Evolutionary conservation across 2,797 vertebrate species (phyloP), one percentile per base, ranked within the genome.

Genomic region (Nannoperca obscura): DNA sequence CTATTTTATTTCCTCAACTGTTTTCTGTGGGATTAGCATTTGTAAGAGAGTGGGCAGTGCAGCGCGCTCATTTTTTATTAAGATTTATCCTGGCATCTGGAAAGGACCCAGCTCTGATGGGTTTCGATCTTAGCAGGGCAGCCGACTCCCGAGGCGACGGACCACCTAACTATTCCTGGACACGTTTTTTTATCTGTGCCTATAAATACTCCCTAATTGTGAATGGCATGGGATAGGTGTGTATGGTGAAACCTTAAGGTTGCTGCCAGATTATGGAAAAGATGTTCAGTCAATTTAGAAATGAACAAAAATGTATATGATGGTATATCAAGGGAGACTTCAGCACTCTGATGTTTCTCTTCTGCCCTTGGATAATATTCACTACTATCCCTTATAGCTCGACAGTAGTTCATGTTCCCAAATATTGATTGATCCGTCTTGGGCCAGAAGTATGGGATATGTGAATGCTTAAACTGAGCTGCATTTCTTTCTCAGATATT

Each of bases 121-220:
- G 74, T 83, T 84, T 86, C 38, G 50, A 86, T 84, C 70, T 66
- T 30, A 66, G 75, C 55, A 7, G 63, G 65, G 67, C 72, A 65
- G 74, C 47, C 11, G 77, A 13, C 46, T 69, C 73, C 73, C 17
- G 7, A 53, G 74, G 58, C 49, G 2, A 17, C 42, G 22, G 62
- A 66, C 64, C 59, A 82, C 47, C 46, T 61, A 71, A 70, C 76
- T 50, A 27, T 76, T 57, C 78, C 61, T 5, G 5, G 68, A 82
- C 59, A 73, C 69, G 32, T 27, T 27, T 77, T 82, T 79, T 77
- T 75, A 66, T 67, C 79, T 47, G 61, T 78, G 71, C 59, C 68
- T 79, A 87, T 84, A 86, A 87, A 87, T 81, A 74, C 36, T 66
- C 27, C 58, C 83, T 65, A 82, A 80, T 82, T 85, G 52, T 84